Base-by-base conservation (phyloP, 2,113 vertebrate genomes). In the Pterocles orientalis region DNA sequence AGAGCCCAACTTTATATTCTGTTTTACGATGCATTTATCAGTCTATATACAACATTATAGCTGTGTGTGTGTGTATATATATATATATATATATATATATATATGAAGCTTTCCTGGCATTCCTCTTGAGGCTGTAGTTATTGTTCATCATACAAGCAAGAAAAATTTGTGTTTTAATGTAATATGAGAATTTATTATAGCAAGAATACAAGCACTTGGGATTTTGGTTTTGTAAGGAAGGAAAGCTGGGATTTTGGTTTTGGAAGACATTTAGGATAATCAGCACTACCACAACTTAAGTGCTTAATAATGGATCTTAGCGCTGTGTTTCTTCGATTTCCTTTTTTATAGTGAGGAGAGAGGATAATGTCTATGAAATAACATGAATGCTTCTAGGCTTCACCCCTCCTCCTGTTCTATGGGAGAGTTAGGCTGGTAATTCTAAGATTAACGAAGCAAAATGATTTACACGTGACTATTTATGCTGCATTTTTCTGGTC, bases 201-300 rank as follows among this genome's bases (percentile, higher is more conserved):
- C 17, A 80, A 77, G 57, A 82, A 82, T 73, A 50, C n/a, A 43
- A 60, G n/a, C 7, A 14, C 24, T 45, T 81, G 53, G 36, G n/a
- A 26, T 54, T 53, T 76, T 80, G 39, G 11, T 26, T 47, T 21
- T 43, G 23, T 66, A 71, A 72, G 47, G 39, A 87, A 84, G 29
- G 66, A 84, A 24, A 23, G 34, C 18, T 76, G 65, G 28, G 50
- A 19, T 57, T 72, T 29, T 53, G 36, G 18, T 56, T 89, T 91
- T 91, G 45, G 82, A 77, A 51, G 24, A 15, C 12, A 21, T 83
- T 93, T 88, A 61, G 47, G 75, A 54, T 89, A 77, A 69, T 50
- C 14, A 28, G 31, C 0, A 0, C 45, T 79, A 43, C 36, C 17
- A 41, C 0, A 5, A 6, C 36, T 29, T 36, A 53, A 14, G 7